These are phyloP conservation scores for Psephotus haematonotus DNA, from an alignment of 2,113 vertebrate genomes.

Conservation along the genomic window DNA sequence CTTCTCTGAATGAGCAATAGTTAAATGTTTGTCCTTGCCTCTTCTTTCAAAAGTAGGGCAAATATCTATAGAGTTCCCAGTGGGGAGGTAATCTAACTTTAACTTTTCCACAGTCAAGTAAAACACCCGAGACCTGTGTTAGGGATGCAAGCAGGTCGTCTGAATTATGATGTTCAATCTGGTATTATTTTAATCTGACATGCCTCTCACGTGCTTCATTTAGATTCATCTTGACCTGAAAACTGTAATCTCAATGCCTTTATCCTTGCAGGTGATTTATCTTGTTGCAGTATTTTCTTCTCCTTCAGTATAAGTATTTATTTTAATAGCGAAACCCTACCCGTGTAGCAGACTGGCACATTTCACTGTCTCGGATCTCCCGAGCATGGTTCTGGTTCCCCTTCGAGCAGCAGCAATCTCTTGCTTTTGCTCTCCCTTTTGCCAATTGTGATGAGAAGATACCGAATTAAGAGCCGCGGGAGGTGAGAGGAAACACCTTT, in stretches of 20 bases:
- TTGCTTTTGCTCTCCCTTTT: neutral
- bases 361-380: neutral
- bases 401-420: neutral
- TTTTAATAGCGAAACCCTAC: neutral
- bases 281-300: neutral
- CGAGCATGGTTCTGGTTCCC: neutral
- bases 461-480: neutral
- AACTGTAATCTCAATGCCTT: slow-evolving; percentile 43
- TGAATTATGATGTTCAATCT: slow-evolving; percentile 68
- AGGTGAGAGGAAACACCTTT: neutral
- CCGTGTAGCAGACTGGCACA: neutral
- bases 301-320: neutral
- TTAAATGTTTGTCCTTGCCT: slow-evolving; percentile 60
- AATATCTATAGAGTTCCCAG: slow-evolving; percentile 64
- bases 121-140: slow-evolving; percentile 59
- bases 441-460: neutral
- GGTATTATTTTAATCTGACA: slow-evolving; percentile 72
- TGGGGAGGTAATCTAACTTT: slow-evolving; percentile 67
- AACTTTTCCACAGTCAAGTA: slow-evolving; percentile 62
- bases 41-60: slow-evolving; percentile 58
- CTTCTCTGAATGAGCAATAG: neutral
- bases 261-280: slow-evolving; percentile 23
- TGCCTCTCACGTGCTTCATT: slow-evolving; percentile 59
- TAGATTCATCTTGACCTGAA: slow-evolving; percentile 75
- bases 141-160: slow-evolving; percentile 66